Evolutionary conservation across 37 sponge, comb jelly and placozoan species (phyloP), one percentile per base, ranked within the genome.

Genomic region (Haliclona indistincta): DNA sequence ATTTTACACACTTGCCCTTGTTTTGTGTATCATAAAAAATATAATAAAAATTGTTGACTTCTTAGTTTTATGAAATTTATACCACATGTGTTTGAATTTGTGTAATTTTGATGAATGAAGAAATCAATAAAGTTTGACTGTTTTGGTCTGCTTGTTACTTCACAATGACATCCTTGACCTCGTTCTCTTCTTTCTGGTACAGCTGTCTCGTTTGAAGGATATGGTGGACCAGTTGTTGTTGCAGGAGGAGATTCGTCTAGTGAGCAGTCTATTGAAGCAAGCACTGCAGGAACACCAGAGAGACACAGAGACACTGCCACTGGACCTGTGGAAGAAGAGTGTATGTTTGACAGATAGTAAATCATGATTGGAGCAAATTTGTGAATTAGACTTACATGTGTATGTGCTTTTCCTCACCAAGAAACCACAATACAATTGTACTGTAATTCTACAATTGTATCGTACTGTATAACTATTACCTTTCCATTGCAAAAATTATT

Each of bases 311-410:
- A 73, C 71, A 19, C 75, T 91, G 35, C 87, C 87, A 28, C 70
- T 91, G 10, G 81, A 86, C 55, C 74, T 86, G 5, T 91, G 92
- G 92, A 86, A 86, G 80, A 78, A 68, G 25, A 58, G 53, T 17
- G 89, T 89, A 36, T 70, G 80, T 20, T 20, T 17, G 8, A 33
- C 15, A 15, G 30, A 63, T 4, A 4, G 11, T 4, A 15, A 17
- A 53, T 10, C 29, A 33, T 51, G 40, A 33, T 32, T 36, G 8
- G 33, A 29, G 6, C 40, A 65, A 30, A 65, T 65, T 30, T n/a
- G n/a, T 36, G 40, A 25, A 29, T 29, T 49, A 17, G 17, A 49
- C 13, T 58, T 32, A 58, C 60, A 58, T 58, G 6, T n/a, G n/a
- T n/a, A n/a, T n/a, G n/a, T n/a, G n/a, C n/a, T n/a, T n/a, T n/a